A percentile compares a stretch with the other conserved stretches of the same genome.
These are phyloP conservation scores for Echeneis naucrates DNA, from an alignment of 2,797 vertebrate species.

Conservation along the genomic window DNA sequence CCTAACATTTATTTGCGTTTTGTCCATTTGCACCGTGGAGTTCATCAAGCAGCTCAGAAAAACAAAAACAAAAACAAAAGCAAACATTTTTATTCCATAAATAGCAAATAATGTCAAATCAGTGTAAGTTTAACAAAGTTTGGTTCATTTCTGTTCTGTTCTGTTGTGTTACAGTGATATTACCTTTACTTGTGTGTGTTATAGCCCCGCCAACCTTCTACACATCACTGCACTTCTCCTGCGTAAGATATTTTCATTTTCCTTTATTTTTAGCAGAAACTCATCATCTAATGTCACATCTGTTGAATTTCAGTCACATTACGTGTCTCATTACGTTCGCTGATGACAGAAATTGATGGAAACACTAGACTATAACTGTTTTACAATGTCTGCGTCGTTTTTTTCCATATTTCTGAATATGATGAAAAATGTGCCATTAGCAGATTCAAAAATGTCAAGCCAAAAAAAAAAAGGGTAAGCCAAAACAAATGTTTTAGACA, in stretches of 20 bases:
- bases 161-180: background rate
- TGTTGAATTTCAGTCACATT: background rate
- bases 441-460: background rate
- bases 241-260: background rate
- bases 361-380: background rate
- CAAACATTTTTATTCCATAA: background rate
- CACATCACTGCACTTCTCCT: background rate
- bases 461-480: background rate
- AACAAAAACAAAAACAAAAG: background rate
- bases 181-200: background rate
- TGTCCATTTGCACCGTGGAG: background rate
- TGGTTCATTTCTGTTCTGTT: background rate
- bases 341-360: background rate
- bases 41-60: background rate
- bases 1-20: background rate
- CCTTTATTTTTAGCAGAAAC: background rate
- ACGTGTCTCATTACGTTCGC: background rate
- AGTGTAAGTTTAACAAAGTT: background rate
- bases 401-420: conserved; percentile 1
- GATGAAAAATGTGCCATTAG: background rate
- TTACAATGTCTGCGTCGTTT: background rate
- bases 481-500: conserved; percentile 19
- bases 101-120: background rate
- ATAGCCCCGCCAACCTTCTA: background rate
- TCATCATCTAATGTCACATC: background rate